Evolutionary conservation across 2,888 invertebrate genomes (phyloP).

Genomic region (Octodonta nipae): DNA sequence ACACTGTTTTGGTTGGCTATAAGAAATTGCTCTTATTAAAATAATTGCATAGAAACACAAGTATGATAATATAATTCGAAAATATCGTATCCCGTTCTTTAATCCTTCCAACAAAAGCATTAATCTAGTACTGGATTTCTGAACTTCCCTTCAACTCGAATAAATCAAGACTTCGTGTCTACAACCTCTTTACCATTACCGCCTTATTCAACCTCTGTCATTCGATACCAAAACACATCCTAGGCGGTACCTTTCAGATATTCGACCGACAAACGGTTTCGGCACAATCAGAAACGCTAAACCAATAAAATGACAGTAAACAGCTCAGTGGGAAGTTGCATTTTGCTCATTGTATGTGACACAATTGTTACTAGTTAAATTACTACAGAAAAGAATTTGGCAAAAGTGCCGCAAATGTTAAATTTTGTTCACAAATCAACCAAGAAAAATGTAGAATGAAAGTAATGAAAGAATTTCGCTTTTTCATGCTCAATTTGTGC

Average conservation of each 20-base stretch:
- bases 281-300: constrained; percentile 9
- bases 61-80: no score
- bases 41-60: no score
- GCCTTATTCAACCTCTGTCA: constrained; percentile 12
- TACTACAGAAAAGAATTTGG: no score
- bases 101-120: no score
- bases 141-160: constrained; percentile 3
- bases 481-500: no score
- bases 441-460: neutral
- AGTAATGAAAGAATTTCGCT: no score
- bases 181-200: constrained; percentile 5
- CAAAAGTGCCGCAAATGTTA: neutral
- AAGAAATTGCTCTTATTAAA: no score
- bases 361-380: no score
- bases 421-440: neutral
- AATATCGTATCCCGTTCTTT: no score
- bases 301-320: constrained; percentile 14
- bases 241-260: constrained; percentile 9
- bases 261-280: constrained; percentile 11
- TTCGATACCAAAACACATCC: constrained; percentile 13
- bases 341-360: constrained; percentile 6
- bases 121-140: no score
- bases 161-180: constrained; percentile 11
- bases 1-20: no score
- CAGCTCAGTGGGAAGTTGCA: constrained; percentile 10